Base-by-base conservation (phyloP, 2,888 invertebrate species). In the Plutella xylostella region DNA sequence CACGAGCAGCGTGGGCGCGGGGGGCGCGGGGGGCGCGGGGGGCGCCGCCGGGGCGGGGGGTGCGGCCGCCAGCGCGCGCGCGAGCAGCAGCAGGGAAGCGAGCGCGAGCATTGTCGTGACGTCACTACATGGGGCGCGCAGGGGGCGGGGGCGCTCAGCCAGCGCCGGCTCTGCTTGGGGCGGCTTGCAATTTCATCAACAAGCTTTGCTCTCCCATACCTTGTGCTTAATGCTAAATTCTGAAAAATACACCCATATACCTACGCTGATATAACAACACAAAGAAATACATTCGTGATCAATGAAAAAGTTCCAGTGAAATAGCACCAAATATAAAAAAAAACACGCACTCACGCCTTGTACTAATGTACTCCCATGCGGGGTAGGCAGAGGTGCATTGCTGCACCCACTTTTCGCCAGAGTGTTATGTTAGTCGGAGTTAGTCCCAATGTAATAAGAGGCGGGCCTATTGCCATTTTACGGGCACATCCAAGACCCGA, bases 1-100 rank as follows among this genome's bases (percentile, higher is more conserved):
- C 57, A 72, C 68, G 40, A 69, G 65, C 57, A 68, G 66, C 46
- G 60, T 56, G 47, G 43, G 49, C 48, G 65, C 57, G 68, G 66
- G 45, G 60, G 56, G 47, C 42, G 49, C 48, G 37, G 49, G 33
- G 47, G 51, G n/a, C 19, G 58, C 53, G 58, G 52, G 53, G 54
- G 48, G 47, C 55, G 56, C 56, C 57, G 55, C 57, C 14, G 46
- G 43, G 42, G 48, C 47, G 42, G 43, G 43, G 47, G 45, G 42
- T 42, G 20, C 46, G 35, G 47, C 28, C 43, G 47, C 43, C 53
- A 42, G 46, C 47, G 22, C 7, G 30, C 39, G 38, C 43, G 48
- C 47, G 48, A 42, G 49, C 49, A 34, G 50, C 48, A 46, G 52
- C 49, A 20, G 6, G 12, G 19, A 46, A 15, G 38, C 45, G 33